phyloP scores from a whole-genome alignment of 2,888 invertebrate genomes.

The Mythimna pallens region DNA sequence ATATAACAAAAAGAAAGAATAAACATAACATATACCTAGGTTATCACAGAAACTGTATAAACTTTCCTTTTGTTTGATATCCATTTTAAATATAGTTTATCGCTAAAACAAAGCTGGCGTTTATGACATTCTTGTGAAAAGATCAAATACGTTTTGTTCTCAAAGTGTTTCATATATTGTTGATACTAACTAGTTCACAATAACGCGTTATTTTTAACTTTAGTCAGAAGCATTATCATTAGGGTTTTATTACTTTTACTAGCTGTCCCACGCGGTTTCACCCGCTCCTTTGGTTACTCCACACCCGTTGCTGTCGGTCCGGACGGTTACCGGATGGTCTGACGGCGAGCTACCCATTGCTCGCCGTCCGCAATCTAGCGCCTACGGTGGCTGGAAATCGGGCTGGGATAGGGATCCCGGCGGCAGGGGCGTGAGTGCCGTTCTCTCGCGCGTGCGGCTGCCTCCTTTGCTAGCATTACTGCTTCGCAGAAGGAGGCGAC shows the following conservation, averaged over 20 bases:
- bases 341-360: too few species aligned
- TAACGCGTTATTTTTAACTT: constrained; percentile 32
- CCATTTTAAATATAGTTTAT: constrained; percentile 42
- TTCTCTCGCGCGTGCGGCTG: too few species aligned
- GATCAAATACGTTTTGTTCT: constrained; percentile 49
- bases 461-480: too few species aligned
- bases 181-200: constrained; percentile 21
- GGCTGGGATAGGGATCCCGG: too few species aligned
- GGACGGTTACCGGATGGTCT: too few species aligned
- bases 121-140: constrained; percentile 41
- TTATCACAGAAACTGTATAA: background rate
- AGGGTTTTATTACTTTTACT: background rate
- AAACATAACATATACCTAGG: background rate
- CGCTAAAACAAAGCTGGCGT: constrained; percentile 30
- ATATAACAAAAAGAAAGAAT: background rate
- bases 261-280: too few species aligned
- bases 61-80: constrained; percentile 31
- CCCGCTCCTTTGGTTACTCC: too few species aligned
- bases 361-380: too few species aligned
- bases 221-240: background rate
- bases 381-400: too few species aligned
- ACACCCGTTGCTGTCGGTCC: too few species aligned
- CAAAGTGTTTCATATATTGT: constrained; percentile 49
- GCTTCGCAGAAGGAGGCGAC: too few species aligned
- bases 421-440: too few species aligned